Evolutionary conservation across 2,888 invertebrate species (phyloP).

Genomic region (Hydraecia micacea): DNA sequence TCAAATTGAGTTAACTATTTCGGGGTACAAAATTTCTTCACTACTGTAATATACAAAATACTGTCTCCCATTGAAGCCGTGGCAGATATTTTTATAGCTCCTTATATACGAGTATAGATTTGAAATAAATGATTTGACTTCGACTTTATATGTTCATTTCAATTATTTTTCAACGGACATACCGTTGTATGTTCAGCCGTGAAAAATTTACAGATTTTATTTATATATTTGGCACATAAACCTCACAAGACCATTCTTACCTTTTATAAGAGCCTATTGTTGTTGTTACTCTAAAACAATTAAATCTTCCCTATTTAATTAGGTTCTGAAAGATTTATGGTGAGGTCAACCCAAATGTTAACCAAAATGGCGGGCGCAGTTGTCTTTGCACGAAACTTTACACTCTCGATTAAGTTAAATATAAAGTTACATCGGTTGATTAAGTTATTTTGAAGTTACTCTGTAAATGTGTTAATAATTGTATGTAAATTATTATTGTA

Average conservation of each 20-base stretch:
- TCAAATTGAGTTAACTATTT: too few species aligned
- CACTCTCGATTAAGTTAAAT: conserved; percentile 23
- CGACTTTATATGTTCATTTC: background rate
- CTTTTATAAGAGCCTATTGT: background rate
- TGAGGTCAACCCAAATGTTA: conserved; percentile 34
- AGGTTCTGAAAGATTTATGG: conserved; percentile 44
- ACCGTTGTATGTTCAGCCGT: background rate
- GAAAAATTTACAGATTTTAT: background rate
- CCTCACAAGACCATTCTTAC: background rate
- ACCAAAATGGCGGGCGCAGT: conserved; percentile 43
- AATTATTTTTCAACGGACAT: background rate
- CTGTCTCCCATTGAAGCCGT: too few species aligned
- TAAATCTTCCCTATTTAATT: conserved; percentile 49
- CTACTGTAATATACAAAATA: too few species aligned
- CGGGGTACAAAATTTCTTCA: too few species aligned
- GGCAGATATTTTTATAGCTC: too few species aligned
- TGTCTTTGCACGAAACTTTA: conserved; percentile 40
- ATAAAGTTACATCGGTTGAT: conserved; percentile 47
- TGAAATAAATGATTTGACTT: background rate
- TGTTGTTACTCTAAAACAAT: conserved; percentile 17
- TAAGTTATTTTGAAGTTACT: conserved; percentile 34
- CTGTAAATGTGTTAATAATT: conserved; percentile 43
- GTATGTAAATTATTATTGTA: too few species aligned
- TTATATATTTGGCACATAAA: background rate
- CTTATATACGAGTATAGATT: too few species aligned